These are phyloP conservation scores for Pangasius djambal DNA, from an alignment of 2,797 vertebrate genomes.

Conservation along the genomic window DNA sequence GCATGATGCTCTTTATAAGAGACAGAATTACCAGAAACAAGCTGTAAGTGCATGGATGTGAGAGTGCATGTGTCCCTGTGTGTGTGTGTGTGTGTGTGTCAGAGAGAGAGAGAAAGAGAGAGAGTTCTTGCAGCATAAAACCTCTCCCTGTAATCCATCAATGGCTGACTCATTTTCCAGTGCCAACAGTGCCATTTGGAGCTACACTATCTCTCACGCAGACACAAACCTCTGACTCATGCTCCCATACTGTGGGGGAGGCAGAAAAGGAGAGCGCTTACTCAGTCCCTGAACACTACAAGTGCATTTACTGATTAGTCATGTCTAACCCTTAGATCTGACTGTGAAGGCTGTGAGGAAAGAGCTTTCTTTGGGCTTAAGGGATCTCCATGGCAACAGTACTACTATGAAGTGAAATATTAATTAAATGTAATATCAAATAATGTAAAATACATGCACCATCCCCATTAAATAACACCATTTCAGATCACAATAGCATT, in stretches of 20 bases:
- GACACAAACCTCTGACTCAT: constrained; percentile 47
- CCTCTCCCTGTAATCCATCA: constrained; percentile 49
- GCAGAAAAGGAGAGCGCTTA: constrained; percentile 37
- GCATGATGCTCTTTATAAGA: neutral
- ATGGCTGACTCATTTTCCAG: constrained; percentile 54
- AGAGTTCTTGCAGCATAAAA: constrained; percentile 24
- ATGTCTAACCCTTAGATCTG: constrained; percentile 39
- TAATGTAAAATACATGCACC: neutral
- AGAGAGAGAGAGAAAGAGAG: neutral
- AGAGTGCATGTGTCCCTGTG: no score
- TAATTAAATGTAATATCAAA: neutral
- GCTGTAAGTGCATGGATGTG: neutral
- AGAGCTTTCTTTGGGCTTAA: neutral
- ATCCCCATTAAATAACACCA: neutral
- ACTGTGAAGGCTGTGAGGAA: constrained; percentile 27
- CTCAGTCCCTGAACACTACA: constrained; percentile 39
- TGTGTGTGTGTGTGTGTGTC: neutral
- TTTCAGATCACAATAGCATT: neutral
- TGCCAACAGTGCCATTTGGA: constrained; percentile 43
- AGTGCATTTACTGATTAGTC: constrained; percentile 44
- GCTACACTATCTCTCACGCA: constrained; percentile 23
- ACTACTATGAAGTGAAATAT: neutral
- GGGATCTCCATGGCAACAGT: constrained; percentile 32
- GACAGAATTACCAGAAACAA: neutral
- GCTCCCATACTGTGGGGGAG: constrained; percentile 43